Evolutionary conservation across 2,888 invertebrate genomes (phyloP).

Genomic region (Synergus gifuensis): DNA sequence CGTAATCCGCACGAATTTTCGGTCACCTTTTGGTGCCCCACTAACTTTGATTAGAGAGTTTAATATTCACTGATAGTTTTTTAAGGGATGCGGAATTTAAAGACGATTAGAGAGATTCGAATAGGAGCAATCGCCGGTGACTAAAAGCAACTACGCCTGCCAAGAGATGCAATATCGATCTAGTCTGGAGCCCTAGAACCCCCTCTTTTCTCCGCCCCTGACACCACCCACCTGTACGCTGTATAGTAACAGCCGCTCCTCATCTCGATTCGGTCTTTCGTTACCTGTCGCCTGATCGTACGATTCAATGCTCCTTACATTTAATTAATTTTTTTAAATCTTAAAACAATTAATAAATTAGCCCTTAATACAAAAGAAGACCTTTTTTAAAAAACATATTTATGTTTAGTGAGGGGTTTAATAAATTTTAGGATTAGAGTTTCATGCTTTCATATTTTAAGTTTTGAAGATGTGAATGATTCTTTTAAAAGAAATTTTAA

Average conservation of each 20-base stretch:
- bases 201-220: conserved; percentile 63
- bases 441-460: too few relatives aligned
- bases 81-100: neutral
- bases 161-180: conserved; percentile 75
- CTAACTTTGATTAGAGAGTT: neutral
- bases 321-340: neutral
- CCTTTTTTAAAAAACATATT: neutral
- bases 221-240: conserved; percentile 71
- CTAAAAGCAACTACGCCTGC: conserved; percentile 68
- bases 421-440: neutral
- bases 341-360: too few relatives aligned
- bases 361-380: neutral
- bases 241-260: conserved; percentile 67
- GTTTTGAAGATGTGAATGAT: too few relatives aligned
- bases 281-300: conserved; percentile 18
- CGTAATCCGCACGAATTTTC: conserved; percentile 1
- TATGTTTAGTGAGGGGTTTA: neutral
- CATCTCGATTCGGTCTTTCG: conserved; percentile 49
- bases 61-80: neutral
- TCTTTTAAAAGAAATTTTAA: neutral
- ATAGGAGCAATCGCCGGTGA: conserved; percentile 63
- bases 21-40: conserved; percentile 1
- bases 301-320: neutral
- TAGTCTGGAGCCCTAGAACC: conserved; percentile 68
- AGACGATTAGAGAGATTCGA: conserved; percentile 34